A percentile compares a stretch with the other conserved stretches of the same genome.
phyloP scores from a whole-genome alignment of 2,888 invertebrate genomes.

The Kryphioiulus occultus region DNA sequence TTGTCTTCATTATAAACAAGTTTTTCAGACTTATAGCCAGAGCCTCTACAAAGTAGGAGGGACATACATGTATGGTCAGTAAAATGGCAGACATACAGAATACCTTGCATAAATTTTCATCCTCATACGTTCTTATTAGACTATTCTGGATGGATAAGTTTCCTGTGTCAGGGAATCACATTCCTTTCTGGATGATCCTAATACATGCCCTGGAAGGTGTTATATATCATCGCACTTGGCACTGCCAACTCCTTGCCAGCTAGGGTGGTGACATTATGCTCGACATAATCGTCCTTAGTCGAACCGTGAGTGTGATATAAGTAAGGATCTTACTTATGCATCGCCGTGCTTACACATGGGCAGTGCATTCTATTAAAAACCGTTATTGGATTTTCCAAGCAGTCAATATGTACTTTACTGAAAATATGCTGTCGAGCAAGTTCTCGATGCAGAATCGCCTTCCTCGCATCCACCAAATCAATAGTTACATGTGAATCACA shows the following conservation, averaged over 20 bases:
- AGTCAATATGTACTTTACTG: conserved; percentile 42
- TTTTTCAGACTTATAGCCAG: too few species aligned
- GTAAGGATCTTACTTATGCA: conserved; percentile 42
- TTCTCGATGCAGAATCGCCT: conserved; percentile 20
- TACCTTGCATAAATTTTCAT: too few species aligned
- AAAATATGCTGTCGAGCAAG: conserved; percentile 42
- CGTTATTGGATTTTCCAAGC: conserved; percentile 44
- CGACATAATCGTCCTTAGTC: conserved; percentile 43
- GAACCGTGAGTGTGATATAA: conserved; percentile 39
- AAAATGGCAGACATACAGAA: too few species aligned
- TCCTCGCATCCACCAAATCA: conserved; percentile 40
- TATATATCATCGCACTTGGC: conserved; percentile 2
- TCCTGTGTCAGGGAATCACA: neutral
- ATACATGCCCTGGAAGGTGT: neutral
- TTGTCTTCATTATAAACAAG: too few species aligned
- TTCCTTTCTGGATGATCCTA: neutral
- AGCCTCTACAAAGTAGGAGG: too few species aligned
- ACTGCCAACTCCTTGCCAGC: neutral
- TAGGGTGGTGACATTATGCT: conserved; percentile 26
- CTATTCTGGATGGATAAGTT: neutral
- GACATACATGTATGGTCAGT: too few species aligned
- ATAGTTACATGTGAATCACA: conserved; percentile 39
- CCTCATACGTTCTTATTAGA: too few species aligned
- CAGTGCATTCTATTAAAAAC: conserved; percentile 44
- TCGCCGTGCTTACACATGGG: conserved; percentile 26